A percentile compares a stretch with the other conserved stretches of the same genome.
Conservation (phyloP, 1,140 invertebrate species). For the Aphelinus certus region DNA sequence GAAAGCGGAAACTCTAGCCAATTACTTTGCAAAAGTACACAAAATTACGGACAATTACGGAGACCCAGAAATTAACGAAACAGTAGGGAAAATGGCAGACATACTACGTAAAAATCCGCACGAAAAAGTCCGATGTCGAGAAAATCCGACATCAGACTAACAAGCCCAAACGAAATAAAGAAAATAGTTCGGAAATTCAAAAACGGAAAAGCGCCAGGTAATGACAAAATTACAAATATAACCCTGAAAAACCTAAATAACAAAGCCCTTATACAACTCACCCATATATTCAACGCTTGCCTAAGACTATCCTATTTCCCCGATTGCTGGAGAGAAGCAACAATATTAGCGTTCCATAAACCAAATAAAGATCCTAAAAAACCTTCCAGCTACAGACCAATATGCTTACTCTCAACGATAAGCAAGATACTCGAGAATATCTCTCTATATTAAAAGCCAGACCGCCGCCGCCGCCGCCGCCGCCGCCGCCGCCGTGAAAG, state of each 20-base stretch:
- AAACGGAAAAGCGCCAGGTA: constrained; percentile 51
- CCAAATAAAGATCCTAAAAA: constrained; percentile 50
- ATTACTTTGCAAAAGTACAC: constrained; percentile 37
- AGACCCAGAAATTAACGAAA: constrained; percentile 15
- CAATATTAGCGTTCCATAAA: constrained; percentile 56
- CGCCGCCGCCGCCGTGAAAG: too few relatives aligned
- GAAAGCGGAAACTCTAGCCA: constrained; percentile 38
- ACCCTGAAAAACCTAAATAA: constrained; percentile 52
- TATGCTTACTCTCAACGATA: constrained; percentile 48
- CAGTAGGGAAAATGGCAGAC: neutral
- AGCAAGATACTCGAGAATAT: constrained; percentile 53
- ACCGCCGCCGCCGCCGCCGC: too few relatives aligned
- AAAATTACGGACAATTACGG: constrained; percentile 23
- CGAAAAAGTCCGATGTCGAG: neutral
- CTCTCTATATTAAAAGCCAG: too few relatives aligned
- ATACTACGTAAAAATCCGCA: constrained; percentile 23
- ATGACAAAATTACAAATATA: constrained; percentile 50
- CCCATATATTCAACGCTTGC: constrained; percentile 48
- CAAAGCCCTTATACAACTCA: constrained; percentile 49
- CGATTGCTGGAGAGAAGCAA: constrained; percentile 53
- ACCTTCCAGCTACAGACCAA: constrained; percentile 52
- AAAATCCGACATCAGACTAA: constrained; percentile 15
- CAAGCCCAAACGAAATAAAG: constrained; percentile 34
- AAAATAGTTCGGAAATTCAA: constrained; percentile 39
- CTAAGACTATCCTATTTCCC: constrained; percentile 52